Conservation (phyloP, 2,888 invertebrate genomes). For the Volucella inflata region DNA sequence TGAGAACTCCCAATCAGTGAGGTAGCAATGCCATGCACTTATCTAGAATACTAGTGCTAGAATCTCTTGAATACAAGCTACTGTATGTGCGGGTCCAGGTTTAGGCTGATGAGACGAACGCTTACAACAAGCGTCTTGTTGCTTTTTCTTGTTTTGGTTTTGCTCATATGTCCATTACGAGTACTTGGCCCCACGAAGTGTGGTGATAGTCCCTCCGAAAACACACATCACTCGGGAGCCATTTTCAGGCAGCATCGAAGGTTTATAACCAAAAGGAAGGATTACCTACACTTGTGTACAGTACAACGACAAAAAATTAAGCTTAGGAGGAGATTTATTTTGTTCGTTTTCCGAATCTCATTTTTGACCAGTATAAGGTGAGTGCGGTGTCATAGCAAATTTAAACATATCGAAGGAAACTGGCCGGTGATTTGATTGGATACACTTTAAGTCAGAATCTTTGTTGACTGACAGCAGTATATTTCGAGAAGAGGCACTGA, state of each 20-base stretch:
- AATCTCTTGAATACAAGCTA: constrained; percentile 62
- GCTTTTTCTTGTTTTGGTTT: constrained; percentile 11
- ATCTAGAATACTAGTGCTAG: constrained; percentile 71
- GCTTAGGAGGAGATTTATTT: too few relatives aligned
- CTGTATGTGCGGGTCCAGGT: constrained; percentile 61
- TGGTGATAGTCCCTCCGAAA: constrained; percentile 56
- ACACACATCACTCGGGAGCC: constrained; percentile 71
- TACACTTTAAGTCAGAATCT: too few relatives aligned
- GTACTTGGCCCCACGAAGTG: constrained; percentile 61
- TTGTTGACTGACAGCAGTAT: too few relatives aligned
- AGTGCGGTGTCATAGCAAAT: too few relatives aligned
- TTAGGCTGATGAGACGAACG: constrained; percentile 56
- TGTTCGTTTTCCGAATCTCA: too few relatives aligned
- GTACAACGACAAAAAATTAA: too few relatives aligned
- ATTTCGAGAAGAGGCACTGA: too few relatives aligned
- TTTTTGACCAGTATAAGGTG: too few relatives aligned
- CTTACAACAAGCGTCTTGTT: constrained; percentile 25
- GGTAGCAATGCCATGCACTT: constrained; percentile 62
- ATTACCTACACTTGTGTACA: constrained; percentile 52
- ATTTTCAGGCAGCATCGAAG: constrained; percentile 71
- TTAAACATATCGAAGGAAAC: too few relatives aligned
- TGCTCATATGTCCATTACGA: constrained; percentile 37
- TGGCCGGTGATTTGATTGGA: too few relatives aligned
- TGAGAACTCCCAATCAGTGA: constrained; percentile 69
- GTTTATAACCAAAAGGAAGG: constrained; percentile 75